A percentile compares a stretch with the other conserved stretches of the same genome.
phyloP scores from a whole-genome alignment of 2,888 invertebrate genomes.

The Phalangium opilio region DNA sequence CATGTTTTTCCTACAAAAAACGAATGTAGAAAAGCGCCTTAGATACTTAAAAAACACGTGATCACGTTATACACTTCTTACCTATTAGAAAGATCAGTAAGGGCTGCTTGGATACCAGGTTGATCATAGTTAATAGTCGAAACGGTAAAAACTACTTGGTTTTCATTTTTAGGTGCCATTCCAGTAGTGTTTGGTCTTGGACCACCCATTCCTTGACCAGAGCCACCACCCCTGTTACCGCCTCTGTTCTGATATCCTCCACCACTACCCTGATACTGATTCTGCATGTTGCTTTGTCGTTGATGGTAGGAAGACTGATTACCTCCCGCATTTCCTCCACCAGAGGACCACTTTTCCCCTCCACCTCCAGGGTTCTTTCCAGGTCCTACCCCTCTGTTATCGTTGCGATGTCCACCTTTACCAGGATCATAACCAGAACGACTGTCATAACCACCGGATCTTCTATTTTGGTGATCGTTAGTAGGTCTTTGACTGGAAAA shows the following conservation, averaged over 20 bases:
- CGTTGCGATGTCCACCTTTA: slow-evolving; percentile 8
- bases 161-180: too few species aligned
- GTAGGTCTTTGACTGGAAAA: slow-evolving; percentile 32
- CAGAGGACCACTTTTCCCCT: slow-evolving; percentile 2
- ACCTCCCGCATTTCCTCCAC: slow-evolving; percentile 1
- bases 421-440: slow-evolving; percentile 9
- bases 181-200: too few species aligned
- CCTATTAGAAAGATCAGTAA: slow-evolving; percentile 25
- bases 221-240: too few species aligned
- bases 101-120: slow-evolving; percentile 37
- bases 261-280: too few species aligned
- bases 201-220: too few species aligned
- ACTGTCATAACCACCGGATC: slow-evolving; percentile 28
- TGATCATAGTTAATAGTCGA: too few species aligned
- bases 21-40: too few species aligned
- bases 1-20: not conserved
- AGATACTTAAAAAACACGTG: too few species aligned
- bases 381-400: slow-evolving; percentile 10
- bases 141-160: too few species aligned
- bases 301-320: not conserved
- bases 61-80: not conserved
- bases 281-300: too few species aligned
- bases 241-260: too few species aligned
- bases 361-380: slow-evolving; percentile 11
- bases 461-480: slow-evolving; percentile 29